Evolutionary conservation across 2,113 vertebrate species (phyloP).

Genomic region (Festucalex cinctus): DNA sequence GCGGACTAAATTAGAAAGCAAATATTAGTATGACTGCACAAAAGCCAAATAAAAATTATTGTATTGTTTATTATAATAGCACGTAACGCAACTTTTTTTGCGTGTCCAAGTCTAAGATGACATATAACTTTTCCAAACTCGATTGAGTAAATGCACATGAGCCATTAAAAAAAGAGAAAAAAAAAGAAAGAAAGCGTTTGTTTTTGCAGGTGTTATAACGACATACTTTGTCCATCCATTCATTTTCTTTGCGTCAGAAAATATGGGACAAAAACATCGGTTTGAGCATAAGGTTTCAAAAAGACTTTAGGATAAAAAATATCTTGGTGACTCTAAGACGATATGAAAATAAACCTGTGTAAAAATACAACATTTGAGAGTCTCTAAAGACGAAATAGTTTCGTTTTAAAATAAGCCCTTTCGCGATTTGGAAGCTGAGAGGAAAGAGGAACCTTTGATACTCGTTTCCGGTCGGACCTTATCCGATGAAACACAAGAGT

Average conservation of each 20-base stretch:
- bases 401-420: neutral
- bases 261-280: neutral
- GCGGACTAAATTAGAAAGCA: neutral
- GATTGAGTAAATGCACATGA: neutral
- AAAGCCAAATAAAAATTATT: neutral
- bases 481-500: slow-evolving; percentile 31
- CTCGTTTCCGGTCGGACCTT: slow-evolving; percentile 41
- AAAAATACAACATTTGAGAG: neutral
- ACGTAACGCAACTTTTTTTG: neutral
- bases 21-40: neutral
- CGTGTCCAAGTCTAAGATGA: neutral
- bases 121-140: neutral
- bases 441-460: slow-evolving; percentile 25
- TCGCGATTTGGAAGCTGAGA: neutral
- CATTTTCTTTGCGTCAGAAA: neutral
- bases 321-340: neutral
- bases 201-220: neutral
- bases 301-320: neutral
- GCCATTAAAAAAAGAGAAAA: neutral
- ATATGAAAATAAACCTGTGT: neutral
- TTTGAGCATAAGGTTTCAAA: neutral
- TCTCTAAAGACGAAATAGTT: neutral
- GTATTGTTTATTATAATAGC: neutral
- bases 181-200: neutral
- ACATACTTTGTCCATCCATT: neutral